These are phyloP conservation scores for Lutraria lutraria DNA, from an alignment of 2,888 invertebrate species.

Conservation along the genomic window DNA sequence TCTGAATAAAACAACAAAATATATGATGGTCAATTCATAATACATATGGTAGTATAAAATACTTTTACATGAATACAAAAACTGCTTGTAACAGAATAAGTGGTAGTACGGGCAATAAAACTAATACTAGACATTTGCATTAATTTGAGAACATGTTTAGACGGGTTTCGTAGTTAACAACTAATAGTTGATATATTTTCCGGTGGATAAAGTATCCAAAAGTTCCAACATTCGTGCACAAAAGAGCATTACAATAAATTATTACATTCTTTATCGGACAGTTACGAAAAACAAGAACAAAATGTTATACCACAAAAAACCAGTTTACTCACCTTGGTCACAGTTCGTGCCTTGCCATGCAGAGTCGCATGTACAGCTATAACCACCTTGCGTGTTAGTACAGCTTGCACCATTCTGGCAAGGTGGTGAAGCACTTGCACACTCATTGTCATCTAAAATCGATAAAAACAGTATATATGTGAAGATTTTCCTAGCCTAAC, in stretches of 20 bases:
- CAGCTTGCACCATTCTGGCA: slow-evolving; percentile 28
- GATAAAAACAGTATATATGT: background rate
- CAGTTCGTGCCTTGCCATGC: slow-evolving; percentile 19
- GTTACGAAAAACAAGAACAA: background rate
- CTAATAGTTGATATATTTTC: background rate
- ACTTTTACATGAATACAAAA: background rate
- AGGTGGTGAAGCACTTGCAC: background rate
- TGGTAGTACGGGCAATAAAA: background rate
- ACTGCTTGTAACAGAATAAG: background rate
- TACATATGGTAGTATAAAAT: background rate
- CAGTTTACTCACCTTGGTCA: slow-evolving; percentile 29
- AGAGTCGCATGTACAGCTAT: slow-evolving; percentile 7
- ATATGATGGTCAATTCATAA: background rate
- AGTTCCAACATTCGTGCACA: too few relatives aligned
- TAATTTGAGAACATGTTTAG: too few relatives aligned
- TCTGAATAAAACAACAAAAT: background rate
- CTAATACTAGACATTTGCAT: too few relatives aligned
- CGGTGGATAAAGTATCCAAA: background rate
- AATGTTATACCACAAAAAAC: background rate
- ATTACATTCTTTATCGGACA: background rate
- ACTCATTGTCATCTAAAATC: slow-evolving; percentile 25
- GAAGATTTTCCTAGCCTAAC: too few relatives aligned
- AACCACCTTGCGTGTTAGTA: background rate
- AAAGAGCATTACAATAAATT: too few relatives aligned
- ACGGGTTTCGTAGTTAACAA: too few relatives aligned